Conservation (phyloP, 1,140 invertebrate genomes). For the Orussus abietinus region DNA sequence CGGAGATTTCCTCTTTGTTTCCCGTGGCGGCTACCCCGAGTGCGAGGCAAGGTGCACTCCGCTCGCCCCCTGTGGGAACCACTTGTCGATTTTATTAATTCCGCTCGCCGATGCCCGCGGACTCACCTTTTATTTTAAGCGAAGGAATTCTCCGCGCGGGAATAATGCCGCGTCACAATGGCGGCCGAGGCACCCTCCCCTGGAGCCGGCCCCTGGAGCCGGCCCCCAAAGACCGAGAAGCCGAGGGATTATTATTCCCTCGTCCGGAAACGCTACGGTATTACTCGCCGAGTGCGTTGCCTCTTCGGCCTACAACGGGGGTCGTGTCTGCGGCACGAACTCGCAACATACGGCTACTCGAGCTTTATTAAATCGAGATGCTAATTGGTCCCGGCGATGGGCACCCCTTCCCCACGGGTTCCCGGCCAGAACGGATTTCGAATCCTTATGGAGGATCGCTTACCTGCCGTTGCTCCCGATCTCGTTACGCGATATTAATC, state of each 20-base stretch:
- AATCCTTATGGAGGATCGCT: too few relatives aligned
- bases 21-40: too few relatives aligned
- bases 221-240: slow-evolving; percentile 13
- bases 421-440: too few relatives aligned
- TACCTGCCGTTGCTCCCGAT: too few relatives aligned
- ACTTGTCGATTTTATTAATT: slow-evolving; percentile 45
- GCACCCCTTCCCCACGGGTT: too few relatives aligned
- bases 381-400: slow-evolving; percentile 42
- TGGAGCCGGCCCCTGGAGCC: slow-evolving; percentile 17
- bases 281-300: slow-evolving; percentile 34
- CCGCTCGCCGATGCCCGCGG: slow-evolving; percentile 13
- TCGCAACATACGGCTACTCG: slow-evolving; percentile 47
- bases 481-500: too few relatives aligned
- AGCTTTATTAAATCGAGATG: slow-evolving; percentile 47
- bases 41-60: slow-evolving; percentile 39
- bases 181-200: slow-evolving; percentile 17
- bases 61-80: slow-evolving; percentile 47
- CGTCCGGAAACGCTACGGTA: slow-evolving; percentile 49
- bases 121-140: slow-evolving; percentile 37
- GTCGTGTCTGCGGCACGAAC: slow-evolving; percentile 27
- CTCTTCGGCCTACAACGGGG: slow-evolving; percentile 26
- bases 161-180: slow-evolving; percentile 16
- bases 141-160: slow-evolving; percentile 35
- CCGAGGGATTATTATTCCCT: slow-evolving; percentile 42
- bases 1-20: slow-evolving; percentile 20